These are phyloP conservation scores for Condylostylus longicornis DNA, from an alignment of 1,140 invertebrate species.

Conservation along the genomic window DNA sequence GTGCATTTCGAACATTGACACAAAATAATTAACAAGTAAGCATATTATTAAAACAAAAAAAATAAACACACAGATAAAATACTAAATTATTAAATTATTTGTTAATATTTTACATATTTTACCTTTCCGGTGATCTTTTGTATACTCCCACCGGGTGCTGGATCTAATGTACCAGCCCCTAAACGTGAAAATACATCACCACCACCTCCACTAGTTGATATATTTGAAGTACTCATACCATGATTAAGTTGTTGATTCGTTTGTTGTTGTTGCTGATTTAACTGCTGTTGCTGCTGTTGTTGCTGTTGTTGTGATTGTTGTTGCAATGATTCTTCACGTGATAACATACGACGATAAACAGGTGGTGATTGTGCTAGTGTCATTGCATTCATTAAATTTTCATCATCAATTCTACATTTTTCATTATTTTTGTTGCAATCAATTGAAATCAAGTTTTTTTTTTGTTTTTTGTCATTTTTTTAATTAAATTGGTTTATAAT, in stretches of 20 bases:
- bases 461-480: constrained; percentile 11
- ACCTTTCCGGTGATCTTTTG: constrained; percentile 49
- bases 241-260: no score
- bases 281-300: no score
- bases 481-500: not conserved
- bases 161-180: constrained; percentile 45
- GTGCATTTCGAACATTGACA: no score
- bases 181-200: constrained; percentile 50
- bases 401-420: no score
- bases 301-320: no score
- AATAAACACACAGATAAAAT: not conserved
- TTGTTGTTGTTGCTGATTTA: no score
- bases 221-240: no score
- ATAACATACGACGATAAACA: constrained; percentile 41
- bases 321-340: constrained; percentile 58
- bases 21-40: no score
- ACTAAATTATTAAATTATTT: not conserved
- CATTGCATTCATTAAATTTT: constrained; percentile 35
- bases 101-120: constrained; percentile 9
- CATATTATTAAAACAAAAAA: no score
- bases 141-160: constrained; percentile 46
- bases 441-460: constrained; percentile 31
- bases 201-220: not conserved
- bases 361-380: constrained; percentile 52
- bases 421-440: no score